Base-by-base conservation (phyloP, 53 echinoderm and acorn worm species). In the Holothuria leucospilota region DNA sequence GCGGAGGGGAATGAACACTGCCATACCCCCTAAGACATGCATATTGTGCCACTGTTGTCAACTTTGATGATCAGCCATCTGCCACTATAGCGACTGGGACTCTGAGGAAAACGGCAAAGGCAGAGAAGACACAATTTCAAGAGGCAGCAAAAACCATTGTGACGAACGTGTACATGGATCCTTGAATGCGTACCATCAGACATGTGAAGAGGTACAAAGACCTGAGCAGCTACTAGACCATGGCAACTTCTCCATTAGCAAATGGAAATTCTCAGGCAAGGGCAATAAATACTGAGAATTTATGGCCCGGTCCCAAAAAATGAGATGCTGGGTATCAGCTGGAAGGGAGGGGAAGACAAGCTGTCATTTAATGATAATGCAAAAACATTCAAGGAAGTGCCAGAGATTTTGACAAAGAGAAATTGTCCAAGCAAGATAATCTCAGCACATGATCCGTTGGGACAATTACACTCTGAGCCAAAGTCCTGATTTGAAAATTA, bases 21-120 rank as follows among this genome's bases (percentile, higher is more conserved):
- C 29, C 26, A 39, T 26, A 27, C 59, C 72, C 23, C 89, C 89
- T 21, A 84, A 89, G 64, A 89, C 89, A 4, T n/a, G n/a, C n/a
- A n/a, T 89, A 74, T 51, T 89, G 89, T 71, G 82, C 84, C 51
- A 88, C 69, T 18, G 88, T 71, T 11, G 88, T 88, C 28, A 88
- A 88, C 73, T 84, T 88, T 84, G 89, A 84, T 28, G 89, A 89
- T 69, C 71, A 77, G 14, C 89, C 89, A 62, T 89, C 89, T 23
- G 89, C 89, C 29, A 84, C 84, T 10, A 89, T 89, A 29, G 64
- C 82, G 23, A 89, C 84, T 20, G 89, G 84, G 65, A 84, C 89
- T 34, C 59, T 89, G 84, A 72, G 72, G 63, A 89, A 89, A 63
- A 89, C 84, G 5, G 89, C 89, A 2, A 84, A 89, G 64, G 63